Evolutionary conservation across 2,888 invertebrate genomes (phyloP), one percentile per base, ranked within the genome.

Genomic region (Diarsia rubi): DNA sequence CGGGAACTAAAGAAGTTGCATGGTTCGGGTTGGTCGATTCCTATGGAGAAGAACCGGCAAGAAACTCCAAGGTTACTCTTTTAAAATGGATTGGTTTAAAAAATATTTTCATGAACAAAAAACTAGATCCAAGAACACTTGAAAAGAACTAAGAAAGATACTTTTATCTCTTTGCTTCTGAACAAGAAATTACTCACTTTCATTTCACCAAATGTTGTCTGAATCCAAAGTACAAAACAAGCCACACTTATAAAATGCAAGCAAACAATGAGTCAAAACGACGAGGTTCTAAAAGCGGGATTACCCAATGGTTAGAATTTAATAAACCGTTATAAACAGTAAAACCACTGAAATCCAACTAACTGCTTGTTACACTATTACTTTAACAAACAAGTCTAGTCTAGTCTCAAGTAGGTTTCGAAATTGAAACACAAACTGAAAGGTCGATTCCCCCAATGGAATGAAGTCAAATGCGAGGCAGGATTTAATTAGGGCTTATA

Each of bases 401-500:
- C n/a, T n/a, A n/a, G n/a, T n/a, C n/a, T n/a, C n/a, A n/a, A n/a
- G n/a, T n/a, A 45, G 6, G 8, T 72, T 45, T 45, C 5, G 16
- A 64, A 73, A 75, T 70, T 72, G 31, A 73, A 79, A 81, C 65
- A 83, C 68, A 75, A 81, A 78, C 75, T 76, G 68, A 42, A 71
- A 74, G 69, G 76, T 73, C 75, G 67, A 70, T 62, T 59, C 70
- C 69, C 52, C 24, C 67, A 37, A 67, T 44, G 24, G 21, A 70
- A 79, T 52, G 69, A 80, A 81, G 79, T 75, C 75, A 81, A 88
- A 80, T 67, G 81, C 76, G 79, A 79, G 73, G 42, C 76, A 67
- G 71, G 65, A 81, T 87, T 88, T 83, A 81, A 87, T 82, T 81
- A 87, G 75, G 66, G 75, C 74, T 85, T 80, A 75, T 77, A 83